Percentiles rank a stretch among this genome's conserved stretches.
Evolutionary conservation across 2,888 invertebrate species (phyloP).

Genomic region (Pilophorus perplexus): DNA sequence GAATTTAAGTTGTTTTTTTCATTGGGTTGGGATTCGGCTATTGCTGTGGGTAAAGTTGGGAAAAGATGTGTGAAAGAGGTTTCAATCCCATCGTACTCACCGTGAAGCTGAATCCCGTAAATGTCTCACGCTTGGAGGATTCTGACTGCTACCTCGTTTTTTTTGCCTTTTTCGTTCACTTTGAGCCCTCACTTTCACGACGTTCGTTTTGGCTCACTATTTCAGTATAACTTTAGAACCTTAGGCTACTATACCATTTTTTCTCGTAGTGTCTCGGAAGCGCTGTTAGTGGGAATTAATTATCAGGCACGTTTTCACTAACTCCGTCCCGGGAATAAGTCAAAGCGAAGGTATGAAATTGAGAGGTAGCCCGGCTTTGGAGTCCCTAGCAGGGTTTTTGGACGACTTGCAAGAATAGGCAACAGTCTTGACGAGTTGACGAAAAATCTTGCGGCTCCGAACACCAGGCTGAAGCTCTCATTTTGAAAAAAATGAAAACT

Average conservation of each 20-base stretch:
- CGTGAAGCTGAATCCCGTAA: too few species aligned
- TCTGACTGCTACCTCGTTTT: too few species aligned
- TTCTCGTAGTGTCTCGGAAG: constrained; percentile 9
- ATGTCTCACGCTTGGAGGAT: too few species aligned
- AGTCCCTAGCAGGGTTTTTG: neutral
- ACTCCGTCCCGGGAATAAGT: neutral
- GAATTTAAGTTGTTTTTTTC: too few species aligned
- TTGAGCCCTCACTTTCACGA: constrained; percentile 28
- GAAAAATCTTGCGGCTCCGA: neutral
- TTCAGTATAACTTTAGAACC: too few species aligned
- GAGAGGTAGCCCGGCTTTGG: neutral
- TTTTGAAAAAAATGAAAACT: neutral
- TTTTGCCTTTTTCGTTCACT: neutral
- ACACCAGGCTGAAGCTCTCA: constrained; percentile 23
- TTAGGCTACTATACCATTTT: neutral
- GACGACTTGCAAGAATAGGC: neutral
- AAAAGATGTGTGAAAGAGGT: too few species aligned
- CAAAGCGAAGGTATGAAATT: constrained; percentile 24
- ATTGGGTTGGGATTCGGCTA: too few species aligned
- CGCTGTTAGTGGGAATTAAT: constrained; percentile 24
- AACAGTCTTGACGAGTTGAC: neutral
- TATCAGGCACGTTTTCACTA: constrained; percentile 34
- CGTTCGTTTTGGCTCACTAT: constrained; percentile 20
- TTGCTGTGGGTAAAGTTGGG: too few species aligned
- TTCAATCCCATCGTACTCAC: too few species aligned